Conservation (phyloP, 2,797 vertebrate genomes). For the Sebastes cheni region DNA sequence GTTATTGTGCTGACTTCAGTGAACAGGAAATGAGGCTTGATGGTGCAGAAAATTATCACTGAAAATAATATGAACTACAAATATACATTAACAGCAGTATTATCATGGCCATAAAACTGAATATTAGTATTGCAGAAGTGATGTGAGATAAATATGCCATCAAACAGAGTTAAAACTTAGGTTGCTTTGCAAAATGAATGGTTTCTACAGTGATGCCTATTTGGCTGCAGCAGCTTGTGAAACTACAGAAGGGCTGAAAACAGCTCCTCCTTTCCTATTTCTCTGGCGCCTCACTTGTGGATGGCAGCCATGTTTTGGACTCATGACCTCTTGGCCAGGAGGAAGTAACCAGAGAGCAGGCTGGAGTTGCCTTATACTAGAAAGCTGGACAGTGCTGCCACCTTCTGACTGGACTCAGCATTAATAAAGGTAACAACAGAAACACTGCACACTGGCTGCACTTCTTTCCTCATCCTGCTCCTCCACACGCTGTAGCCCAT, state of each 20-base stretch:
- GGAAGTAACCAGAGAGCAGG: constrained; percentile 42
- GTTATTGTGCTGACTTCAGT: neutral
- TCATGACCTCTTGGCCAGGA: constrained; percentile 53
- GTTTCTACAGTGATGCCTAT: neutral
- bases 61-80: neutral
- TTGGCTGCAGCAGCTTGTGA: constrained; percentile 3
- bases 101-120: neutral
- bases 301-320: constrained; percentile 59
- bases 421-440: neutral
- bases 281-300: constrained; percentile 45
- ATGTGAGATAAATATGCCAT: neutral
- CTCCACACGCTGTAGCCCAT: neutral
- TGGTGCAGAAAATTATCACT: neutral
- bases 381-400: constrained; percentile 38
- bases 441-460: neutral
- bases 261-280: constrained; percentile 10
- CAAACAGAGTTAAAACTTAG: neutral
- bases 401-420: constrained; percentile 35
- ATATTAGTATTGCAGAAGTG: neutral
- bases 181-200: neutral
- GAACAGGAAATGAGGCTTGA: neutral
- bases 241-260: constrained; percentile 38
- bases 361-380: neutral
- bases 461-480: neutral
- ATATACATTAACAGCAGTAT: neutral